Conservation (phyloP, 2,113 vertebrate species). For the Xenopus borealis region DNA sequence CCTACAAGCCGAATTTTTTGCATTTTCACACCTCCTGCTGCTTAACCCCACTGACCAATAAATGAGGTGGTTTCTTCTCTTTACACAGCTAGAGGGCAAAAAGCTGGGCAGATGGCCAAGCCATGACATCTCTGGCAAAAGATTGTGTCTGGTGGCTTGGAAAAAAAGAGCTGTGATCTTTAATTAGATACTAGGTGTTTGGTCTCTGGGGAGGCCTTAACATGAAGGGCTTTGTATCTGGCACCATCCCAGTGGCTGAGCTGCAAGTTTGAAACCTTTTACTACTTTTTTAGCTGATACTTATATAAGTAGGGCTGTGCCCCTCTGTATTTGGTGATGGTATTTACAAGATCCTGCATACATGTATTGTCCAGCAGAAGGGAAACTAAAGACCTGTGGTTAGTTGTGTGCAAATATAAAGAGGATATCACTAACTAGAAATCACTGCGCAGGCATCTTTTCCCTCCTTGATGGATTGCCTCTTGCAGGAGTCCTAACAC, state of each 20-base stretch:
- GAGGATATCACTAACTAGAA: too few relatives aligned
- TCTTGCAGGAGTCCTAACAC: too few relatives aligned
- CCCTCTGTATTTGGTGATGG: background rate
- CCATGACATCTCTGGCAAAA: conserved; percentile 31
- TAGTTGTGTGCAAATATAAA: too few relatives aligned
- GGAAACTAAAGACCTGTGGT: too few relatives aligned
- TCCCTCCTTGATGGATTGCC: too few relatives aligned
- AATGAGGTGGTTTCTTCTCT: background rate
- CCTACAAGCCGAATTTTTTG: background rate
- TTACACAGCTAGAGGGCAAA: conserved; percentile 4
- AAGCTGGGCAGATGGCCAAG: conserved; percentile 29
- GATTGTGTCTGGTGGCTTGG: conserved; percentile 14
- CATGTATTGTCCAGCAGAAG: too few relatives aligned
- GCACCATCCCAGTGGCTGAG: background rate
- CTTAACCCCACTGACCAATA: background rate
- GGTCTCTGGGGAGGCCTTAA: background rate
- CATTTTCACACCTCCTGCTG: background rate
- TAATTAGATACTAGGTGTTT: conserved; percentile 30
- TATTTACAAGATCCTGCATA: background rate
- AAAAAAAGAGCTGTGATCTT: conserved; percentile 22
- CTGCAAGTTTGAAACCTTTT: background rate
- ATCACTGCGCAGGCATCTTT: too few relatives aligned
- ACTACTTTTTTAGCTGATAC: background rate
- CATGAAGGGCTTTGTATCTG: background rate
- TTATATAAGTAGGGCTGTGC: background rate